Evolutionary conservation across 2,797 vertebrate genomes (phyloP).

Genomic region (Amazona ochrocephala): DNA sequence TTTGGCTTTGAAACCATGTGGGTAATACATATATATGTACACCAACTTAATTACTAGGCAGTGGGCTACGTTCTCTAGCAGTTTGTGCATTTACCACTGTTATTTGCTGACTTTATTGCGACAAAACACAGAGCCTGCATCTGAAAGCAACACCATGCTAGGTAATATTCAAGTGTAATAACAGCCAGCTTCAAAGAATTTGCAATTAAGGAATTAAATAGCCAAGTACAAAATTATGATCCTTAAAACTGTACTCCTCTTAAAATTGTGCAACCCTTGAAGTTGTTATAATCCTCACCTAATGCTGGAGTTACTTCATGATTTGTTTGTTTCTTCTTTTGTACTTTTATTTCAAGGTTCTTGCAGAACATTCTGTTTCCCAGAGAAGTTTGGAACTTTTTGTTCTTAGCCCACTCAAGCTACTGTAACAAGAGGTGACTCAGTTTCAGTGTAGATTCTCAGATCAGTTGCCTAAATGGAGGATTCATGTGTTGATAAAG

Average conservation of each 20-base stretch:
- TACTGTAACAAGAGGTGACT: neutral
- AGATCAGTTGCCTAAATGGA: neutral
- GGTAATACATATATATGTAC: neutral
- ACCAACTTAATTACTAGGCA: neutral
- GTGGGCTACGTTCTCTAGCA: neutral
- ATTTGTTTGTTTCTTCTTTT: neutral
- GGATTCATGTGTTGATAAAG: neutral
- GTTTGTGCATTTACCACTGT: neutral
- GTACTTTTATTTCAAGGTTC: neutral
- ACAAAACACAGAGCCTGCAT: neutral
- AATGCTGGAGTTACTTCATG: neutral
- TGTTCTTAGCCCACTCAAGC: neutral
- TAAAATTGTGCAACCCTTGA: neutral
- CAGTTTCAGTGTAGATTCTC: neutral
- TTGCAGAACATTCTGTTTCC: neutral
- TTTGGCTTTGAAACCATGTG: neutral
- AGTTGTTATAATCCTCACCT: neutral
- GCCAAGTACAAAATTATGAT: neutral
- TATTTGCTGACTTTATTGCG: neutral
- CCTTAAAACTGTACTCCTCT: neutral
- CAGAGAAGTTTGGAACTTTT: neutral
- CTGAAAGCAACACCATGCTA: neutral
- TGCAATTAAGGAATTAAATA: constrained; percentile 47
- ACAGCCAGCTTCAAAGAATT: neutral
- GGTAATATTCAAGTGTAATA: neutral